These are phyloP conservation scores for Ageneiosus marmoratus DNA, from an alignment of 2,113 vertebrate genomes.

Conservation along the genomic window DNA sequence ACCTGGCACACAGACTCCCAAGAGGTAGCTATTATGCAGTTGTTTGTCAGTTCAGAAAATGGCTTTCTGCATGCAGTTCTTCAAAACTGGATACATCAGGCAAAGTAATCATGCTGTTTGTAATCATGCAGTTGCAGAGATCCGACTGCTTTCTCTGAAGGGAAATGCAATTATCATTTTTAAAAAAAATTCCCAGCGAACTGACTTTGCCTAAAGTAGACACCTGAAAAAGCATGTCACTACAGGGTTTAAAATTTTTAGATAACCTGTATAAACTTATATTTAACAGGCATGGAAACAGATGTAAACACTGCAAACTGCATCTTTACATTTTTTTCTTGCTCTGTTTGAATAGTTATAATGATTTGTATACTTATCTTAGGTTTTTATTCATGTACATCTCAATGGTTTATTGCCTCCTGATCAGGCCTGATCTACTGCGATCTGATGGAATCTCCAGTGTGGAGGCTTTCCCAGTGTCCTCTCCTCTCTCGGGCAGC, in stretches of 20 bases:
- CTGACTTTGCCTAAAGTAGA: background rate
- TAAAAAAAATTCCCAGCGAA: background rate
- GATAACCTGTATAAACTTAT: background rate
- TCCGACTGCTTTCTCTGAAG: background rate
- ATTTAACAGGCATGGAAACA: background rate
- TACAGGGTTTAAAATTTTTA: no score
- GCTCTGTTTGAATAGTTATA: background rate
- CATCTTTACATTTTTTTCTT: background rate
- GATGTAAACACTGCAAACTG: background rate
- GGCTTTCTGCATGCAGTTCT: background rate
- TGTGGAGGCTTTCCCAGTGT: constrained; percentile 77
- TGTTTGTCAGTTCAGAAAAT: background rate
- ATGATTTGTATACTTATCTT: no score
- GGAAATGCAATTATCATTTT: background rate
- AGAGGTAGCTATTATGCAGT: constrained; percentile 74
- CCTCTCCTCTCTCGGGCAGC: constrained; percentile 88
- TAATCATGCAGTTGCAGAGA: background rate
- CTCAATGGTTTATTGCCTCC: background rate
- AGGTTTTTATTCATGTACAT: no score
- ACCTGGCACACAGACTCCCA: constrained; percentile 80
- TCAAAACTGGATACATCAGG: background rate
- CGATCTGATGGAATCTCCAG: constrained; percentile 91
- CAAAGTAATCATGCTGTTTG: background rate
- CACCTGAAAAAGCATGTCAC: no score
- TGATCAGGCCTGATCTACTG: constrained; percentile 86